These are phyloP conservation scores for Sphaeramia orbicularis DNA, from an alignment of 2,797 vertebrate species.

Conservation along the genomic window DNA sequence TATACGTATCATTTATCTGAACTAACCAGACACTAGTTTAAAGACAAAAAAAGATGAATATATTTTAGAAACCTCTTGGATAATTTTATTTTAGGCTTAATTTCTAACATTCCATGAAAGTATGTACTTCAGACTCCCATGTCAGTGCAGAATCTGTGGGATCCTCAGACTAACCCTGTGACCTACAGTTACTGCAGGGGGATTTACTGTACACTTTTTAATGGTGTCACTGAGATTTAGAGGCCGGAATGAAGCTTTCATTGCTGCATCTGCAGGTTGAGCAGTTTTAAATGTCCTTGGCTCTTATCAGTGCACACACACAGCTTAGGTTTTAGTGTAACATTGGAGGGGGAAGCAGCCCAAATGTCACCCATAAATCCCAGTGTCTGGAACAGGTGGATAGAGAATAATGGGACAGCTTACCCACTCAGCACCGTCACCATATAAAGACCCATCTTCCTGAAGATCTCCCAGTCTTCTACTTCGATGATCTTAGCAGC, in stretches of 20 bases:
- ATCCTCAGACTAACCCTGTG: constrained; percentile 41
- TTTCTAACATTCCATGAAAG: too few relatives aligned
- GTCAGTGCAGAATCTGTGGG: not conserved
- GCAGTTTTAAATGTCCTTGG: constrained; percentile 85
- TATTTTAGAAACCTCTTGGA: not conserved
- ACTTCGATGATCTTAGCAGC: constrained; percentile 98
- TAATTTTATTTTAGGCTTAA: too few relatives aligned
- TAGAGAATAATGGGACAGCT: constrained; percentile 64
- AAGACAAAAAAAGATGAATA: too few relatives aligned
- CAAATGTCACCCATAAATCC: constrained; percentile 79
- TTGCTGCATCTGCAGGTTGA: constrained; percentile 81
- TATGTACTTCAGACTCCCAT: not conserved
- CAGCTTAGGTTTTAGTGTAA: constrained; percentile 69
- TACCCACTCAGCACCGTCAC: constrained; percentile 97
- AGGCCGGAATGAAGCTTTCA: constrained; percentile 67
- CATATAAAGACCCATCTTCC: constrained; percentile 98
- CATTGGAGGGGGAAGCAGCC: constrained; percentile 49
- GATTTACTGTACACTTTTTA: constrained; percentile 64
- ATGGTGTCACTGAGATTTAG: constrained; percentile 76
- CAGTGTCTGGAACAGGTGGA: constrained; percentile 46
- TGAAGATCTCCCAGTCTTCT: constrained; percentile 98
- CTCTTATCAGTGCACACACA: constrained; percentile 79
- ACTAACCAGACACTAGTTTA: too few relatives aligned
- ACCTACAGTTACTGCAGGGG: constrained; percentile 25
- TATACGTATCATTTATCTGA: too few relatives aligned